Conservation (phyloP, 2,888 invertebrate species). For the Lamellibrachia satsuma region DNA sequence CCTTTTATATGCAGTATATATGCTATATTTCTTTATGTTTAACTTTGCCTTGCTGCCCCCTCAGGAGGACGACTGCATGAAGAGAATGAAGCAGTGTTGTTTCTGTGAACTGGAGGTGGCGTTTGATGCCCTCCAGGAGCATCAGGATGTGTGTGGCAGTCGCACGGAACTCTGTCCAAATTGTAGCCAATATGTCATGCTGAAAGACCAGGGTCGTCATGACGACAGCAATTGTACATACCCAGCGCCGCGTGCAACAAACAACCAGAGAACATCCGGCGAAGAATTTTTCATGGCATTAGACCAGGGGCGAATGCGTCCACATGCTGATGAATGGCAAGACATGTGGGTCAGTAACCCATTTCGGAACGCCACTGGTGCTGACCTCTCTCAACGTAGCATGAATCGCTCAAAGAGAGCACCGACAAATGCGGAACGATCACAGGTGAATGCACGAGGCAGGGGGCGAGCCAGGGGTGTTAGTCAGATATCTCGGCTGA, state of each 20-base stretch:
- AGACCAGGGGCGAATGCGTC: not conserved
- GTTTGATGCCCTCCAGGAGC: slow-evolving; percentile 72
- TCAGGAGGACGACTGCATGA: slow-evolving; percentile 67
- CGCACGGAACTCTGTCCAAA: slow-evolving; percentile 77
- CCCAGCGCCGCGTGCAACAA: not conserved
- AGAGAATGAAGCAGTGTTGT: slow-evolving; percentile 68
- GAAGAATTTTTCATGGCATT: not conserved
- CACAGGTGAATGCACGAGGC: not conserved
- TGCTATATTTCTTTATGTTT: not conserved
- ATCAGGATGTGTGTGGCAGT: slow-evolving; percentile 77
- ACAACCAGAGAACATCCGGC: not conserved
- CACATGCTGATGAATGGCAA: not conserved
- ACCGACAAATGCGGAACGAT: not conserved
- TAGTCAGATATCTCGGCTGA: not conserved
- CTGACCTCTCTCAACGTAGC: not conserved
- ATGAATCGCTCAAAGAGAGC: not conserved
- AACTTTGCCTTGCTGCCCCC: not conserved
- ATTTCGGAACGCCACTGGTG: not conserved
- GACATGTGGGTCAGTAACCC: not conserved
- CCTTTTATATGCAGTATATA: too few relatives aligned
- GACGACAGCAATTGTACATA: slow-evolving; percentile 65
- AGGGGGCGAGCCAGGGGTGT: not conserved
- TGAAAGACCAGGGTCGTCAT: slow-evolving; percentile 76
- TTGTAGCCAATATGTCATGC: slow-evolving; percentile 77
- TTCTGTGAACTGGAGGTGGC: slow-evolving; percentile 76